phyloP scores from a whole-genome alignment of 1,140 invertebrate genomes.

The Saccostrea echinata region DNA sequence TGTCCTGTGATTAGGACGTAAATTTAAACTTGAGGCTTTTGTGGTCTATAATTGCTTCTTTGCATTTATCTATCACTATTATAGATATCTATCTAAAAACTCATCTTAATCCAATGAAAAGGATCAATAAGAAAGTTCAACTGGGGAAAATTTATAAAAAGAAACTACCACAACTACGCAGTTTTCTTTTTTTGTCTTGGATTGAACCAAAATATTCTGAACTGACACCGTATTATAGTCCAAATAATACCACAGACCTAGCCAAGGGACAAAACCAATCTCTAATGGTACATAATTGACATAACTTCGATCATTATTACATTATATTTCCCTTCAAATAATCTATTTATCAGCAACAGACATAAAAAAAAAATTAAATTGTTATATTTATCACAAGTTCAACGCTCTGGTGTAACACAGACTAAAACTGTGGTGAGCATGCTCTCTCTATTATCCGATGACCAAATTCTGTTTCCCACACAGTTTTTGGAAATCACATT shows the following conservation, averaged over 20 bases:
- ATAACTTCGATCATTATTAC: constrained; percentile 4
- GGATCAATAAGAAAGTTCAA: too few relatives aligned
- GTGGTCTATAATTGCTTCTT: too few relatives aligned
- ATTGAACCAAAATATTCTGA: not conserved
- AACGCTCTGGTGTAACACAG: not conserved
- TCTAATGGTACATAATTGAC: not conserved
- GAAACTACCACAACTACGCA: not conserved
- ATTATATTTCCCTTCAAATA: not conserved
- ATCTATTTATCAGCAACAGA: not conserved
- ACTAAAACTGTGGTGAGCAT: not conserved
- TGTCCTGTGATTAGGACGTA: too few relatives aligned
- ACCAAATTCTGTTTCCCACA: not conserved
- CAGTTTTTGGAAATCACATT: not conserved
- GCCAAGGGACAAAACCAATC: not conserved
- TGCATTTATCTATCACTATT: too few relatives aligned
- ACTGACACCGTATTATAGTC: not conserved
- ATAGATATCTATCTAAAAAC: too few relatives aligned
- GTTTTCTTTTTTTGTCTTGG: not conserved
- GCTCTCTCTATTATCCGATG: not conserved
- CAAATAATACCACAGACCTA: not conserved
- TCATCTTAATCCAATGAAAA: too few relatives aligned
- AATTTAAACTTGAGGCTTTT: too few relatives aligned
- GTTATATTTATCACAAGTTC: constrained; percentile 4
- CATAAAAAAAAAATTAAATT: not conserved
- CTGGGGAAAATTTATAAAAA: too few relatives aligned